Base-by-base conservation (phyloP, 2,113 vertebrate species). In the Piprites chloris region DNA sequence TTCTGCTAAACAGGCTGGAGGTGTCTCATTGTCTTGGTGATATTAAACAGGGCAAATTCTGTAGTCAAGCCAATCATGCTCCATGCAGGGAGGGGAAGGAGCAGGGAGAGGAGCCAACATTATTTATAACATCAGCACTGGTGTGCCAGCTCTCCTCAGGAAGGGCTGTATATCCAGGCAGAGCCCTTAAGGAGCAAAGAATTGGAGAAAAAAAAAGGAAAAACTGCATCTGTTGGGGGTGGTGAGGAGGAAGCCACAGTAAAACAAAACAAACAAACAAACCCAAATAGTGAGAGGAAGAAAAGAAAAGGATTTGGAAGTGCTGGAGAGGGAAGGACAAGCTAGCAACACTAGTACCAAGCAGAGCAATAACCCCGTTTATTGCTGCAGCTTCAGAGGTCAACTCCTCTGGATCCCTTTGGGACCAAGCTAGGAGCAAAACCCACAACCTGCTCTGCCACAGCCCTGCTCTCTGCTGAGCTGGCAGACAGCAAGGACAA, bases 81-180 rank as follows among this genome's bases (percentile, higher is more conserved):
- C 35, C 44, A 14, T 20, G 16, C 22, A 67, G 72, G 63, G 56
- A 85, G 87, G 73, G 89, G 74, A 83, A 92, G 12, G 16, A 91
- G 72, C 84, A 94, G 63, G 87, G 75, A 80, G 27, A 72, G 41
- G 12, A 86, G 79, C 85, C 77, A 80, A 18, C 19, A 55, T 77
- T 96, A 93, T 92, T 96, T 94, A 93, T 77, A 94, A 66, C 79
- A 44, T 22, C 93, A 84, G 66, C 44, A 32, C 16, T 50, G 73
- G 30, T 88, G 47, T 88, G 91, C 93, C 95, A 92, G 66, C 73
- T 94, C 93, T 94, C 63, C 86, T 91, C 81, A 87, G 96, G 92
- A 89, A 96, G 90, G 89, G 92, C 65, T 50, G 89, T 56, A 85
- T 78, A 71, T 47, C 77, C 49, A 39, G 59, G 77, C 91, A 94